Evolutionary conservation across 2,888 invertebrate species (phyloP).

Genomic region (Prostheceraeus crozeri): DNA sequence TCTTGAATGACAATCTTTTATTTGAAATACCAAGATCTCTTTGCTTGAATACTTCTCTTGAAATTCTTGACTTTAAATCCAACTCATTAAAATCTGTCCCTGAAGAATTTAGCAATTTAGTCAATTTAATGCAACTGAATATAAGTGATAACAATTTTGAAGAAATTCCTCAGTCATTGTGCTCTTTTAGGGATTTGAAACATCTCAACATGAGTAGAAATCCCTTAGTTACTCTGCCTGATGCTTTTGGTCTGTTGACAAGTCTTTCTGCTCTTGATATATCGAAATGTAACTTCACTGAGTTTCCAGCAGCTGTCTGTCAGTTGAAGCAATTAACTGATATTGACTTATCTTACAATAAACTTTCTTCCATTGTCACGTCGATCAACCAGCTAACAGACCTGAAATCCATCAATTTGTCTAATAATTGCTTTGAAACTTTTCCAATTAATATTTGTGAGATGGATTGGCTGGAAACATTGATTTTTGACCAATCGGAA

Average conservation of each 20-base stretch:
- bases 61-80: constrained; percentile 4
- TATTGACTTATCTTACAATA: constrained; percentile 20
- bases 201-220: constrained; percentile 15
- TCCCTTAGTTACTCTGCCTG: background rate
- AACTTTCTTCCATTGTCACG: background rate
- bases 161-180: background rate
- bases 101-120: background rate
- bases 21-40: background rate
- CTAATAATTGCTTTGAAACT: background rate
- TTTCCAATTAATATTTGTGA: constrained; percentile 15
- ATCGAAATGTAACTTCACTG: background rate
- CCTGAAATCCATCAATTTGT: constrained; percentile 4
- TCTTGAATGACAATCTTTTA: constrained; percentile 21
- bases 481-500: background rate
- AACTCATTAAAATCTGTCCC: constrained; percentile 1
- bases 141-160: background rate
- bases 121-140: constrained; percentile 3
- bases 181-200: background rate
- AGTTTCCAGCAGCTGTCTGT: background rate
- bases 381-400: background rate
- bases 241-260: background rate
- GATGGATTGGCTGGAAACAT: background rate
- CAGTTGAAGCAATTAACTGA: background rate
- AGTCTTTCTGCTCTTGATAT: background rate
- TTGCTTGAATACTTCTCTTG: background rate